Conservation (phyloP, 2,797 vertebrate species). For the Benthosema pterotum region DNA sequence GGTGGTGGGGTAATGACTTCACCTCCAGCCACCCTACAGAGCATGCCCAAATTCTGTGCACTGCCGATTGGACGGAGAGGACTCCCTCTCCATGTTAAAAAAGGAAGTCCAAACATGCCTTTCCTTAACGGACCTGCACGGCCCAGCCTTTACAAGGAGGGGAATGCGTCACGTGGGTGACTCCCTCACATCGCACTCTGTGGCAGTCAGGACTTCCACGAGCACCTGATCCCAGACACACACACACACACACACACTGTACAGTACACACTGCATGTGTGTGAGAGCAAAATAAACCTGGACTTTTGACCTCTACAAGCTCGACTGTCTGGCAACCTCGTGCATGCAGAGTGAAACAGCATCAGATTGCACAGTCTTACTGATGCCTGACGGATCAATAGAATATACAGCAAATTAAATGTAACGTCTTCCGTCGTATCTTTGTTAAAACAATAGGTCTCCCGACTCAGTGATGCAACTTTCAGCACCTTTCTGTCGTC, state of each 20-base stretch:
- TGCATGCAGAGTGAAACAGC: conserved; percentile 25
- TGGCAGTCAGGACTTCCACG: conserved; percentile 15
- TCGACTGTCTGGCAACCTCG: conserved; percentile 5
- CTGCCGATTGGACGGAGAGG: conserved; percentile 26
- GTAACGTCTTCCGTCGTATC: neutral
- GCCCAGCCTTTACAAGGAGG: conserved; percentile 33
- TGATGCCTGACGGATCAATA: too few relatives aligned
- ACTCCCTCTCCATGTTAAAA: conserved; percentile 61
- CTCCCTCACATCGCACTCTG: conserved; percentile 20
- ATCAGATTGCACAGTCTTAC: neutral
- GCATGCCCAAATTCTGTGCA: conserved; percentile 10
- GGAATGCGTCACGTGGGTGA: conserved; percentile 54
- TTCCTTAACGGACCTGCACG: conserved; percentile 68
- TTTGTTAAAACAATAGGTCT: too few relatives aligned
- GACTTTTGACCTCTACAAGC: conserved; percentile 42
- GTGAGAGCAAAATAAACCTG: conserved; percentile 1
- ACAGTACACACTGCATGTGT: neutral
- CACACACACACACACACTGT: conserved; percentile 2
- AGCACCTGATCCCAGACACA: conserved; percentile 14
- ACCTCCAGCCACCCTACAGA: conserved; percentile 21
- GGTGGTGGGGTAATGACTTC: conserved; percentile 26
- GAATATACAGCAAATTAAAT: too few relatives aligned
- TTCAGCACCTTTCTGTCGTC: neutral
- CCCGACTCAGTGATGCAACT: too few relatives aligned
- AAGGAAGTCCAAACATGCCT: conserved; percentile 72